Base-by-base conservation (phyloP, 1,140 invertebrate genomes). In the Acromyrmex echinatior region DNA sequence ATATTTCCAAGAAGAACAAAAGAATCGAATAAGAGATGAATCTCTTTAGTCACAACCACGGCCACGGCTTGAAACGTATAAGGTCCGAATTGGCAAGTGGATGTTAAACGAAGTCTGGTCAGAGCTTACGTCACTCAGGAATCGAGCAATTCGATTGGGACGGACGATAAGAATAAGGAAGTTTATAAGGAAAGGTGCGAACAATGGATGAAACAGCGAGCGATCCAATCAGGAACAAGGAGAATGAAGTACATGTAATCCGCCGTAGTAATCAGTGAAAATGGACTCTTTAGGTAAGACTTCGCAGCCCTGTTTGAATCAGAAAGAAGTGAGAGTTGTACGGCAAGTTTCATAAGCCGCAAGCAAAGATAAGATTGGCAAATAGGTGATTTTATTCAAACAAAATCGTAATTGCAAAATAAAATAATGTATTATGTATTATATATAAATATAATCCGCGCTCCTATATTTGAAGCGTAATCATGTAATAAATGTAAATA, bases 131-230 rank as follows among this genome's bases (percentile, higher is more conserved):
- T 76, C 21, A 77, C 71, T 70, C 12, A 85, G 74, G 35, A 58
- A 65, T 80, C 63, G 63, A 62, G 18, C 60, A 63, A 84, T 76
- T 39, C 35, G 70, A 76, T 84, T 84, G 70, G 14, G 70, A 60
- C 25, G 70, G 31, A 49, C 28, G 80, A 84, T 63, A 39, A 56
- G 76, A 87, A 56, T 49, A 35, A 87, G 68, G 39, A 68, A 71
- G 62, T 53, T 79, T 56, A 74, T 51, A 63, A 84, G 60, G 25
- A 58, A 70, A 66, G n/a, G 35, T 5, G 58, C 39, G 28, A 71
- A 76, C 73, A 68, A 60, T n/a, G 86, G 51, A 70, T 70, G 60
- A 49, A 86, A 86, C 87, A 25, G 49, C 39, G 70, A 76, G 39
- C 14, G 70, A 84, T 84, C 25, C 56, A 76, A 84, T 84, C 80